phyloP scores from a whole-genome alignment of 2,888 invertebrate genomes.

The Heliothis peltigera region DNA sequence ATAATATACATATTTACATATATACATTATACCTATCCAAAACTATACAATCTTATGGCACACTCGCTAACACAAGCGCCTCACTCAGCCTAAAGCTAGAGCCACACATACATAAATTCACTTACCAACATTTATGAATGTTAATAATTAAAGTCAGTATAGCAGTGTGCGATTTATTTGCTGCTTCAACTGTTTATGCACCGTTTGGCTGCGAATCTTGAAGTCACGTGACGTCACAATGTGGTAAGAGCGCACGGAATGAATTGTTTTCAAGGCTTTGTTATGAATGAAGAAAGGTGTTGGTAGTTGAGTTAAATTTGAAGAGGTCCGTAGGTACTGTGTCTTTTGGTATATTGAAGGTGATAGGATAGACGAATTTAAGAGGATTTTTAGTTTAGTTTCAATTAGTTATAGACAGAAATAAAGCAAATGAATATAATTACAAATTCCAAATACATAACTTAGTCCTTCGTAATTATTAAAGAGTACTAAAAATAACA shows the following conservation, averaged over 20 bases:
- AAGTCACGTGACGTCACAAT: constrained; percentile 38
- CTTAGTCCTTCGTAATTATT: too few species aligned
- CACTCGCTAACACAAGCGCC: constrained; percentile 62
- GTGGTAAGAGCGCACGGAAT: constrained; percentile 15
- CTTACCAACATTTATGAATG: constrained; percentile 84
- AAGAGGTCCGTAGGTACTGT: not conserved
- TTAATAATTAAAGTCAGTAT: constrained; percentile 80
- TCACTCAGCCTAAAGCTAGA: constrained; percentile 64
- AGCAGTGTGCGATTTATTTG: constrained; percentile 52
- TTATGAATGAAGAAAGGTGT: not conserved
- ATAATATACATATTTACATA: too few species aligned
- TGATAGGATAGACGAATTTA: too few species aligned
- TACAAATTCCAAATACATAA: too few species aligned
- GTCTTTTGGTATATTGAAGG: not conserved
- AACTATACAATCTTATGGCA: not conserved
- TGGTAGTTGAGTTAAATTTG: not conserved
- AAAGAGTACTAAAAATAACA: too few species aligned
- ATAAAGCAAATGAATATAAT: not conserved
- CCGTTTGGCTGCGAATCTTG: constrained; percentile 37
- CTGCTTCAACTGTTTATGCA: constrained; percentile 50
- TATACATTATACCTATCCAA: not conserved
- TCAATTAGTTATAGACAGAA: not conserved
- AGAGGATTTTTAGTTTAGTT: not conserved
- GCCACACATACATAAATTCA: constrained; percentile 83
- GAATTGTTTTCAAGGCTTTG: constrained; percentile 18